Conservation (phyloP, 2,797 vertebrate genomes). For the Aphelocoma californica region DNA sequence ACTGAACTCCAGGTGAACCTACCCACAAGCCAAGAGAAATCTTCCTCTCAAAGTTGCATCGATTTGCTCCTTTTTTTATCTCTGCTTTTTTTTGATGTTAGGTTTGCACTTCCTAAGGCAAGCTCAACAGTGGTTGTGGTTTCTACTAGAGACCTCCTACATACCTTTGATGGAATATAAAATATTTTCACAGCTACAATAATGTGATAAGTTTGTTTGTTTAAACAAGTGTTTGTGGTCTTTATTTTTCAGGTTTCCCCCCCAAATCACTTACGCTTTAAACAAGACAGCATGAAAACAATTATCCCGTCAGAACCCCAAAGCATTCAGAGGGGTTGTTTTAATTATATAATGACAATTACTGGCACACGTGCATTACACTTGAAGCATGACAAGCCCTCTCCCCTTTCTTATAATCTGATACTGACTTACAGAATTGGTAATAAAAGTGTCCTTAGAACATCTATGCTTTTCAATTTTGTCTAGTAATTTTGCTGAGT, state of each 20-base stretch:
- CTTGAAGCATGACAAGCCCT: conserved; percentile 16
- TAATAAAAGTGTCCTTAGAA: conserved; percentile 17
- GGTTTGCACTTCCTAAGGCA: not conserved
- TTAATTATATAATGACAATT: conserved; percentile 37
- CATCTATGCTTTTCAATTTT: not conserved
- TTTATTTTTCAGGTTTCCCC: conserved; percentile 38
- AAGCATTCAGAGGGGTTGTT: conserved; percentile 5
- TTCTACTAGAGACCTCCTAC: conserved; percentile 8
- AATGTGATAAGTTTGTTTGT: conserved; percentile 23
- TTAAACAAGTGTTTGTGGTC: conserved; percentile 55
- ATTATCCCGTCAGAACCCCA: not conserved
- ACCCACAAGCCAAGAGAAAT: not conserved
- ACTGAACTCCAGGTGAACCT: not conserved
- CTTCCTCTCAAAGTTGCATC: not conserved
- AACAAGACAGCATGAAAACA: conserved; percentile 47
- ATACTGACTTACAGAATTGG: not conserved
- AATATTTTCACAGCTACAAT: conserved; percentile 25
- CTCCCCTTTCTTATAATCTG: conserved; percentile 33
- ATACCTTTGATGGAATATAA: conserved; percentile 16
- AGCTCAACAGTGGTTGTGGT: not conserved
- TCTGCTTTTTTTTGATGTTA: conserved; percentile 18
- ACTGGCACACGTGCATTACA: not conserved
- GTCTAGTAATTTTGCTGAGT: conserved; percentile 35
- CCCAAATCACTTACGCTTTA: conserved; percentile 10
- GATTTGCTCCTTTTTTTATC: not conserved